These are phyloP conservation scores for Oryzaephilus surinamensis DNA, from an alignment of 1,140 invertebrate species.

Conservation along the genomic window DNA sequence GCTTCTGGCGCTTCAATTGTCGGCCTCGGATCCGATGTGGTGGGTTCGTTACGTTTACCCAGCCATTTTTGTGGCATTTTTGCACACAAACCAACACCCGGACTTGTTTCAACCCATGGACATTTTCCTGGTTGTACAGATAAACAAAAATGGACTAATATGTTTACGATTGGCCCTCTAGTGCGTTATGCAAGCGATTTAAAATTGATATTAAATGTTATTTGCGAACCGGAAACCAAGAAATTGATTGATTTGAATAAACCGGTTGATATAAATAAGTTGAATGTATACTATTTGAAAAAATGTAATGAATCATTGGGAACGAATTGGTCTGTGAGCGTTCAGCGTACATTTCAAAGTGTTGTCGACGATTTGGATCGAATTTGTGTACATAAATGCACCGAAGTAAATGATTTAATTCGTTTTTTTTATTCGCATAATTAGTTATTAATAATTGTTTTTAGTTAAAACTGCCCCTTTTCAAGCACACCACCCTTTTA, in stretches of 20 bases:
- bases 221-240: slow-evolving; percentile 18
- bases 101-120: slow-evolving; percentile 45
- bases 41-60: slow-evolving; percentile 71
- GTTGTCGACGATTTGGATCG: background rate
- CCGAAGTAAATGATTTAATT: too few relatives aligned
- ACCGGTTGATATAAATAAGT: too few relatives aligned
- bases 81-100: slow-evolving; percentile 66
- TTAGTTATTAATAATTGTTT: too few relatives aligned
- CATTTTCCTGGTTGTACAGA: slow-evolving; percentile 16
- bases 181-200: slow-evolving; percentile 74
- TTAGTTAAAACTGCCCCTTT: background rate
- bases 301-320: slow-evolving; percentile 1
- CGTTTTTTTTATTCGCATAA: too few relatives aligned
- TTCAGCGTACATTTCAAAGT: background rate
- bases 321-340: background rate
- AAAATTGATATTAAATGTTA: slow-evolving; percentile 52
- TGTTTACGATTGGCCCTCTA: slow-evolving; percentile 67
- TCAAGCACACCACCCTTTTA: background rate
- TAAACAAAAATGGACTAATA: slow-evolving; percentile 16
- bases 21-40: slow-evolving; percentile 74
- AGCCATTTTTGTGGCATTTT: slow-evolving; percentile 78
- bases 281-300: slow-evolving; percentile 3
- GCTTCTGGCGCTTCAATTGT: slow-evolving; percentile 63
- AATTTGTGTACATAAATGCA: too few relatives aligned
- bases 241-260: slow-evolving; percentile 16